These are phyloP conservation scores for Augochlora pura DNA, from an alignment of 1,140 invertebrate species.

Conservation along the genomic window DNA sequence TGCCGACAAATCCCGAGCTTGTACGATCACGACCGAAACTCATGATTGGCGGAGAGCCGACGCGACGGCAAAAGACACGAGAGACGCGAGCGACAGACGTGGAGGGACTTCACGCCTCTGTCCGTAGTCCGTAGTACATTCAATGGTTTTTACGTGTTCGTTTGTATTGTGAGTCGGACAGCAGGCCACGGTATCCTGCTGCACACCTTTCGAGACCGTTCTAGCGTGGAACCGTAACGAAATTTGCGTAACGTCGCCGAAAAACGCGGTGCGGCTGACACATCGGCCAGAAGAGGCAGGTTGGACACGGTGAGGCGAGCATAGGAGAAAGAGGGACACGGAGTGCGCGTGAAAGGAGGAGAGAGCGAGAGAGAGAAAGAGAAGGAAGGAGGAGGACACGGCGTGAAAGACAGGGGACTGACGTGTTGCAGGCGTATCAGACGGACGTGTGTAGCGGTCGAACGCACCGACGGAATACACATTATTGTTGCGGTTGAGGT, in stretches of 20 bases:
- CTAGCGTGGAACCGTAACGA: not conserved
- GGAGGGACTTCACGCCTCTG: slow-evolving; percentile 45
- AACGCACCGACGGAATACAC: slow-evolving; percentile 38
- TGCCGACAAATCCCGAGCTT: slow-evolving; percentile 12
- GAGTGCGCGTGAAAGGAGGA: slow-evolving; percentile 17
- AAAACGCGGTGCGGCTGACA: slow-evolving; percentile 56
- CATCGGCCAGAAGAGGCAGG: slow-evolving; percentile 37
- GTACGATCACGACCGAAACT: slow-evolving; percentile 32
- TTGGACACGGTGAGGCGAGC: slow-evolving; percentile 26
- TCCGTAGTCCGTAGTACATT: slow-evolving; percentile 39
- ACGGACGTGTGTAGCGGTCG: slow-evolving; percentile 52
- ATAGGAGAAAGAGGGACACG: slow-evolving; percentile 16
- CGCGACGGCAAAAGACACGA: slow-evolving; percentile 52
- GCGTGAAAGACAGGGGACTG: slow-evolving; percentile 41
- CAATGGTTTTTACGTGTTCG: slow-evolving; percentile 51
- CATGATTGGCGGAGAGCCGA: slow-evolving; percentile 50
- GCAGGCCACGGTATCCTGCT: slow-evolving; percentile 3
- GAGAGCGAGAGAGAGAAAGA: slow-evolving; percentile 10
- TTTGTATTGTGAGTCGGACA: slow-evolving; percentile 35
- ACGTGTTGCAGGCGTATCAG: slow-evolving; percentile 41
- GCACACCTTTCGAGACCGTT: not conserved
- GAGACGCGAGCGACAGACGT: slow-evolving; percentile 52
- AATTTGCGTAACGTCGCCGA: slow-evolving; percentile 20
- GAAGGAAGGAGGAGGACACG: slow-evolving; percentile 40
- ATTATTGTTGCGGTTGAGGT: slow-evolving; percentile 33